Conservation (phyloP, 2,797 vertebrate genomes). For the Pygocentrus nattereri region DNA sequence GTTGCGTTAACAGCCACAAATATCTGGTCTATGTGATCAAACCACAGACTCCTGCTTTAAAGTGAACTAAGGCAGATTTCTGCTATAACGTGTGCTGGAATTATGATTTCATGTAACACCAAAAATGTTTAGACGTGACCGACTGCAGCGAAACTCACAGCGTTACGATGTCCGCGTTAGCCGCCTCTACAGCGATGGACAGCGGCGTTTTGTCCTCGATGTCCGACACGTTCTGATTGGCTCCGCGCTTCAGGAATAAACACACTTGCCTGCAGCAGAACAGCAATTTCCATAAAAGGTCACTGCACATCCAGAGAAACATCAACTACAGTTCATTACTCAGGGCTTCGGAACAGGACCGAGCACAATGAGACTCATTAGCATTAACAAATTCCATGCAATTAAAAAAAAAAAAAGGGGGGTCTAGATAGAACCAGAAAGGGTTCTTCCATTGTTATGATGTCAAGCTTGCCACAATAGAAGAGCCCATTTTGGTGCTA, state of each 20-base stretch:
- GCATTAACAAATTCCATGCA: no score
- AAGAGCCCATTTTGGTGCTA: no score
- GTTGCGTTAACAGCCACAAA: no score
- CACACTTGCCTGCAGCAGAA: slow-evolving; percentile 90
- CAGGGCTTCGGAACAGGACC: background rate
- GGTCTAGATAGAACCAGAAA: no score
- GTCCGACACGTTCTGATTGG: slow-evolving; percentile 95
- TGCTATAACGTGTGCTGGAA: background rate
- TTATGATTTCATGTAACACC: background rate
- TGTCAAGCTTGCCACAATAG: no score
- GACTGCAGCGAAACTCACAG: slow-evolving; percentile 81
- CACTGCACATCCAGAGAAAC: slow-evolving; percentile 2
- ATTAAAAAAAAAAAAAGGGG: no score
- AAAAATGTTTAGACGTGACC: background rate
- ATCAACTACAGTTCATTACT: background rate
- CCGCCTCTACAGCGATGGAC: slow-evolving; percentile 93
- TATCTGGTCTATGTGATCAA: no score
- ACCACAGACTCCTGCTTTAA: no score
- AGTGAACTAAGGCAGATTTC: background rate
- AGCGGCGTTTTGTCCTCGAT: slow-evolving; percentile 93
- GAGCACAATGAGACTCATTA: background rate
- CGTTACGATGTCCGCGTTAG: slow-evolving; percentile 98
- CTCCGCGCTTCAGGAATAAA: slow-evolving; percentile 96
- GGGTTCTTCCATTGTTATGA: no score
- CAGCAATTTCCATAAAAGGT: background rate